Conservation (phyloP, 2,797 vertebrate species). For the Danio choprae region DNA sequence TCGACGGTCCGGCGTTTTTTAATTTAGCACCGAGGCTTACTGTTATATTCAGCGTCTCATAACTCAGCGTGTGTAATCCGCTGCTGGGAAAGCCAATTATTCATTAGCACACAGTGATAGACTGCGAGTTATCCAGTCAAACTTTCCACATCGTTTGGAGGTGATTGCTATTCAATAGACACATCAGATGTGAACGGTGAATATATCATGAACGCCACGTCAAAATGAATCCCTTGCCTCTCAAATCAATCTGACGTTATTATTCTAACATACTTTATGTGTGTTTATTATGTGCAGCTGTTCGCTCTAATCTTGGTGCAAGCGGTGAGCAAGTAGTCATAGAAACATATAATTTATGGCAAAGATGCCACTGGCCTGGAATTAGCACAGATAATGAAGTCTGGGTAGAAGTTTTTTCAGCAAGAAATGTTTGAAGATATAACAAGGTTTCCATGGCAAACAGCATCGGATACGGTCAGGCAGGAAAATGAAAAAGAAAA, state of each 20-base stretch:
- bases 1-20: constrained; percentile 22
- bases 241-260: constrained; percentile 13
- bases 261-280: constrained; percentile 1
- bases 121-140: constrained; percentile 14
- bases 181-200: not conserved
- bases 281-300: constrained; percentile 15
- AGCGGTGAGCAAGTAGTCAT: constrained; percentile 33
- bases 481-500: not conserved
- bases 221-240: constrained; percentile 9
- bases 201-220: not conserved
- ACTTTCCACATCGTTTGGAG: constrained; percentile 6
- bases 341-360: constrained; percentile 44
- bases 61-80: constrained; percentile 37
- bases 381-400: constrained; percentile 39
- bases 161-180: constrained; percentile 40
- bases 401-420: constrained; percentile 52
- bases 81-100: constrained; percentile 7
- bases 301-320: not conserved
- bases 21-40: constrained; percentile 41
- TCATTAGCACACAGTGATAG: constrained; percentile 31
- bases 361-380: constrained; percentile 48
- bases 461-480: constrained; percentile 4
- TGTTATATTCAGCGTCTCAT: constrained; percentile 20
- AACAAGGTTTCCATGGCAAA: constrained; percentile 51
- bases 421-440: constrained; percentile 35